Percentiles rank a stretch among this genome's conserved stretches.
phyloP scores from a whole-genome alignment of 1,140 invertebrate genomes.

The Cotesia glomerata region DNA sequence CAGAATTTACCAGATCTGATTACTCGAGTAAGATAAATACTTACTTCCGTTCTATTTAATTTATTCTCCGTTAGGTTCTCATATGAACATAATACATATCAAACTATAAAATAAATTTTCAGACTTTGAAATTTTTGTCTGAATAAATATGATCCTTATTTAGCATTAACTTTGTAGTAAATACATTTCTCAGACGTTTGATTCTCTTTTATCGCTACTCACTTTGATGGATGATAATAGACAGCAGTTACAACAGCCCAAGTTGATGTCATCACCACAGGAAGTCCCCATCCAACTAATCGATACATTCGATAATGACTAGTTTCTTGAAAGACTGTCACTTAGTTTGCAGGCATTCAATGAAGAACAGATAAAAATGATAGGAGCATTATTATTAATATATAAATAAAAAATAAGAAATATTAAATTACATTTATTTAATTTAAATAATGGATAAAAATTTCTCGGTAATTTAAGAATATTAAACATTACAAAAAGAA shows the following conservation, averaged over 20 bases:
- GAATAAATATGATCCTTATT: too few relatives aligned
- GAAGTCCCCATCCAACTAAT: constrained; percentile 81
- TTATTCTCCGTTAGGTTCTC: too few relatives aligned
- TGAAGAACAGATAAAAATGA: constrained; percentile 9
- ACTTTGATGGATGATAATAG: constrained; percentile 62
- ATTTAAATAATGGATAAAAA: not conserved
- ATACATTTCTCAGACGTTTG: too few relatives aligned
- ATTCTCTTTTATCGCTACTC: constrained; percentile 32
- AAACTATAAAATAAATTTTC: too few relatives aligned
- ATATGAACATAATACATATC: too few relatives aligned
- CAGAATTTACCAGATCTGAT: too few relatives aligned
- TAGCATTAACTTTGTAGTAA: too few relatives aligned
- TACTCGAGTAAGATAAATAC: too few relatives aligned
- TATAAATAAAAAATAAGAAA: not conserved
- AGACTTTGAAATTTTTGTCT: too few relatives aligned
- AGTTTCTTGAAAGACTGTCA: constrained; percentile 80
- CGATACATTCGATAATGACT: constrained; percentile 76
- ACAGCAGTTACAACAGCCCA: constrained; percentile 75
- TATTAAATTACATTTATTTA: not conserved
- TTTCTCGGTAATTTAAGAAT: too few relatives aligned
- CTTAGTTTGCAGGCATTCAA: constrained; percentile 47
- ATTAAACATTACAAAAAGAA: too few relatives aligned
- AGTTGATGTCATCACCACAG: constrained; percentile 72
- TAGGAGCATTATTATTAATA: not conserved
- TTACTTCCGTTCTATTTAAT: too few relatives aligned